phyloP scores from a whole-genome alignment of 2,888 invertebrate species.

The Trachelus tabidus region DNA sequence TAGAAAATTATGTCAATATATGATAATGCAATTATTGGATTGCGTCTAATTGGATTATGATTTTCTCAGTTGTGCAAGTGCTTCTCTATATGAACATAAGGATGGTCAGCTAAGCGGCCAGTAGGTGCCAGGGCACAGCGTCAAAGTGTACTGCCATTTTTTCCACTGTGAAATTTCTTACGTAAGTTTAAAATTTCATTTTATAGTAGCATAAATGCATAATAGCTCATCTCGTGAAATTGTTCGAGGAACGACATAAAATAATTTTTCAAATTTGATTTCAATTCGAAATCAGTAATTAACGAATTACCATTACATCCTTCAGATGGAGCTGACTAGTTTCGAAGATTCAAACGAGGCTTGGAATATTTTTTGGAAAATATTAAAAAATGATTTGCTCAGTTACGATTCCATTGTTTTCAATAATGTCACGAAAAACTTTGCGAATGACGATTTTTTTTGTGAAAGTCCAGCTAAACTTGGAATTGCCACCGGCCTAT shows the following conservation, averaged over 20 bases:
- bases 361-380: conserved; percentile 32
- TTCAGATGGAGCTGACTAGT: no score
- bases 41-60: conserved; percentile 27
- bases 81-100: conserved; percentile 28
- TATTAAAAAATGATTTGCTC: conserved; percentile 32
- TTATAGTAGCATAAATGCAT: no score
- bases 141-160: conserved; percentile 7
- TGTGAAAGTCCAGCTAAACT: conserved; percentile 38
- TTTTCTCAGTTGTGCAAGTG: conserved; percentile 11
- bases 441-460: conserved; percentile 13
- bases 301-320: conserved; percentile 5
- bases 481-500: conserved; percentile 48
- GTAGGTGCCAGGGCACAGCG: conserved; percentile 29
- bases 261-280: background rate
- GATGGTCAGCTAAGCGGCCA: conserved; percentile 17
- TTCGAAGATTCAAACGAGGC: conserved; percentile 13
- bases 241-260: background rate
- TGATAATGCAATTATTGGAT: conserved; percentile 25
- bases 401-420: conserved; percentile 29
- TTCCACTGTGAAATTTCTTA: background rate
- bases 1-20: conserved; percentile 22
- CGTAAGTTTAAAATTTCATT: conserved; percentile 10
- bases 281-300: conserved; percentile 7
- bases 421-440: conserved; percentile 26
- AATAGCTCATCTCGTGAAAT: no score